These are phyloP conservation scores for Plectrocnemia conspersa DNA, from an alignment of 1,140 invertebrate species.

Conservation along the genomic window DNA sequence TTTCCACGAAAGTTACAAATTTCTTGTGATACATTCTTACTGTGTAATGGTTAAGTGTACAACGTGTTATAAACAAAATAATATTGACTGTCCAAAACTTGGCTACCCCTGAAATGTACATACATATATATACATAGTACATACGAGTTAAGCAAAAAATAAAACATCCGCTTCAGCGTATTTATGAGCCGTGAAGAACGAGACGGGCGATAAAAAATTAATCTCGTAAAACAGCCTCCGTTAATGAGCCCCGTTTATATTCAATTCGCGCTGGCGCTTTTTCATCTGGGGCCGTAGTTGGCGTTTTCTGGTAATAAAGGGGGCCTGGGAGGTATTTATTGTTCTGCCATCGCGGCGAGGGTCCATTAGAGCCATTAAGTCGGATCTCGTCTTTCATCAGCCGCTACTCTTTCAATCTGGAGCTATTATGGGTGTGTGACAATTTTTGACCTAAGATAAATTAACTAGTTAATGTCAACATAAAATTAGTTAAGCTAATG, in stretches of 20 bases:
- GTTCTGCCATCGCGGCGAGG: neutral
- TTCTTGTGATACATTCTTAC: too few relatives aligned
- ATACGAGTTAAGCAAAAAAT: neutral
- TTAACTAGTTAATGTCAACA: too few relatives aligned
- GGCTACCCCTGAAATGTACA: too few relatives aligned
- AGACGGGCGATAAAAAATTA: conserved; percentile 3
- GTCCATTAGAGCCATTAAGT: neutral
- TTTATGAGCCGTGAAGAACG: conserved; percentile 7
- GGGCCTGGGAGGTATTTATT: conserved; percentile 5
- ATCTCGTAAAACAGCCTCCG: neutral
- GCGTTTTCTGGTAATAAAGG: conserved; percentile 6
- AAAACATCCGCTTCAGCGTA: neutral
- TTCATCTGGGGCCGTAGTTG: too few relatives aligned
- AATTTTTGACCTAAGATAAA: too few relatives aligned
- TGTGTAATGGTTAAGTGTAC: too few relatives aligned
- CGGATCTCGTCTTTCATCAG: neutral
- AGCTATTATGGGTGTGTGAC: neutral
- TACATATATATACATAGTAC: neutral
- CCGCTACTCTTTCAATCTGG: neutral
- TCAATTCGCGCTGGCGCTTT: too few relatives aligned
- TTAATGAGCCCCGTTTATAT: neutral
- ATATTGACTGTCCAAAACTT: too few relatives aligned
- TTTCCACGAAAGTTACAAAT: too few relatives aligned
- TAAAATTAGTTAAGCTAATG: too few relatives aligned
- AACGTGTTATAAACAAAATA: too few relatives aligned